Percentiles rank a stretch among this genome's conserved stretches.
phyloP scores from a whole-genome alignment of 2,113 vertebrate genomes.

The Strix aluco region DNA sequence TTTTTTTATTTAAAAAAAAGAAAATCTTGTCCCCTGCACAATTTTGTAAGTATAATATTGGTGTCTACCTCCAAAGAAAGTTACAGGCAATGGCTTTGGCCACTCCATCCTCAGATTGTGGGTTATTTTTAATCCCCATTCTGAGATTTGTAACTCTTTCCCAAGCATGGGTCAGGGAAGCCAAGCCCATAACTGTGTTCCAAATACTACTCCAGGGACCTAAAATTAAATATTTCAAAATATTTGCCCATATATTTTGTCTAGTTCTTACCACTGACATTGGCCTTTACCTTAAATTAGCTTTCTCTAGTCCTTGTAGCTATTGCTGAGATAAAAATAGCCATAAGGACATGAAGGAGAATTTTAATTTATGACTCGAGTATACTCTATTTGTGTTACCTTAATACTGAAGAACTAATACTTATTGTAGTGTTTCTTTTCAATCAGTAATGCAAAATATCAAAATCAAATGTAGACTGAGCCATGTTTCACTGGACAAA shows the following conservation, averaged over 20 bases:
- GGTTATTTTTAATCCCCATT: background rate
- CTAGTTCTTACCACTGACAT: background rate
- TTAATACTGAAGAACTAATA: background rate
- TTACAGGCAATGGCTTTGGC: background rate
- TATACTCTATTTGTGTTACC: background rate
- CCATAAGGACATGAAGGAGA: background rate
- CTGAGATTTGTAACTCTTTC: background rate
- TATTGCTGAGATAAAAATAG: background rate
- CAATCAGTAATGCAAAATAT: background rate
- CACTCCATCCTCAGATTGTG: background rate
- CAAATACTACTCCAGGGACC: background rate
- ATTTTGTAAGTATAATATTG: background rate
- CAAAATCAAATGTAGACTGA: background rate
- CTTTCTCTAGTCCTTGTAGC: background rate
- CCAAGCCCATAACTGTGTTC: background rate
- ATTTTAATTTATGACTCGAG: background rate
- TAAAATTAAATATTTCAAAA: constrained; percentile 19
- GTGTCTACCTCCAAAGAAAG: background rate
- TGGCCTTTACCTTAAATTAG: constrained; percentile 13
- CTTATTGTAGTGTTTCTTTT: background rate
- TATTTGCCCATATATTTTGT: background rate
- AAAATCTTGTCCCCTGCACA: background rate
- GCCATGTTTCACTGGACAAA: background rate
- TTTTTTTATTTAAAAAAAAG: background rate
- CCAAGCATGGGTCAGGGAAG: background rate